Evolutionary conservation across 1,140 invertebrate species (phyloP), one percentile per base, ranked within the genome.

Genomic region (Conus ventricosus): DNA sequence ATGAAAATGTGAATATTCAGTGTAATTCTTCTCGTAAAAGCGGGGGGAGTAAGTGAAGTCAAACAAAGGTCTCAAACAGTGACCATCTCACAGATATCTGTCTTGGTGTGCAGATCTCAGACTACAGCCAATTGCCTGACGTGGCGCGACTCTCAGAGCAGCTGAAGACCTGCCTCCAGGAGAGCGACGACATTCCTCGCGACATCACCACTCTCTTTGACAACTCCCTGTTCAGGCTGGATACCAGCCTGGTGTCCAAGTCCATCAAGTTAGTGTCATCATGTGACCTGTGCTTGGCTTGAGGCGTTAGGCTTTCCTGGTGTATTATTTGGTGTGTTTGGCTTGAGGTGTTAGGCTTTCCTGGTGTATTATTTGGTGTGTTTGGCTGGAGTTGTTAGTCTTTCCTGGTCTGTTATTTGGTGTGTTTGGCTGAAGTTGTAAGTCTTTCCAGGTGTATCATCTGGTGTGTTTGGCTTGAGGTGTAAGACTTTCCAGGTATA

Each of bases 61-160:
- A 39, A 39, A 39, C 39, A 39, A 39, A 39, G 39, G 39, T 39
- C 39, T 39, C 39, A 39, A 39, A 39, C 39, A 39, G 39, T 39
- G 39, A 39, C 39, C 39, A 39, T 39, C 39, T 39, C 39, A 39
- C 39, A 39, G 39, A 39, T 3, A 39, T 39, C 39, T 39, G 39
- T 39, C 23, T 53, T 89, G 11, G 80, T 91, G 93, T 95, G 25
- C 91, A 98, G 97, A 96, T 98, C 82, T 97, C 97, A 91, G 99
- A 99, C 93, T 98, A 99, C 93, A 97, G 97, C 92, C 97, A 97
- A 91, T 97, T 99, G 17, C 98, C 99, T 57, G 98, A 99, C 92
- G 97, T 97, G 81, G 96, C 97, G 1, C 97, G 97, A 92, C 96
- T 99, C 83, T 97, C 98, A 15, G 97, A 97, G 55, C 96, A 97